phyloP scores from a whole-genome alignment of 1,140 invertebrate species.

The Condylostylus longicornis region DNA sequence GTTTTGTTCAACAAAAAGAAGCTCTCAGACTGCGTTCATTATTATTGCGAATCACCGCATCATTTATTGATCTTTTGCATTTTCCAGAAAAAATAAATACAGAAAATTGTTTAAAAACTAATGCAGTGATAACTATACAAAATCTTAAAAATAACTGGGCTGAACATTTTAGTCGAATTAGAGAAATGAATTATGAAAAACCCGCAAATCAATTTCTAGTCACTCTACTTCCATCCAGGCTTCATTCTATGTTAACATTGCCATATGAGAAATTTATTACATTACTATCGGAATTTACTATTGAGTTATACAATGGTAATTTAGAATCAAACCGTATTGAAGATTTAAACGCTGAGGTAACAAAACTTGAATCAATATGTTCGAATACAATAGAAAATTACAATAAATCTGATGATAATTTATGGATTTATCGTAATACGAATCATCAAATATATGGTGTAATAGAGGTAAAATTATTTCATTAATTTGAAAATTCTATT shows the following conservation, averaged over 20 bases:
- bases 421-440: slow-evolving; percentile 20
- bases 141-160: slow-evolving; percentile 21
- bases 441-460: slow-evolving; percentile 22
- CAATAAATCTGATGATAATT: slow-evolving; percentile 17
- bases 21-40: slow-evolving; percentile 22
- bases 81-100: slow-evolving; percentile 7
- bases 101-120: slow-evolving; percentile 1
- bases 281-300: slow-evolving; percentile 20
- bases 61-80: slow-evolving; percentile 26
- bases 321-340: slow-evolving; percentile 16
- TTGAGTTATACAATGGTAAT: slow-evolving; percentile 17
- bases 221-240: slow-evolving; percentile 28
- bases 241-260: slow-evolving; percentile 21
- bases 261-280: slow-evolving; percentile 29
- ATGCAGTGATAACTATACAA: slow-evolving; percentile 12
- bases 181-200: slow-evolving; percentile 22
- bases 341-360: slow-evolving; percentile 18
- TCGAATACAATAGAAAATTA: slow-evolving; percentile 18
- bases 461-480: slow-evolving; percentile 17
- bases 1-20: slow-evolving; percentile 28
- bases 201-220: slow-evolving; percentile 31
- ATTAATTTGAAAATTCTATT: background rate
- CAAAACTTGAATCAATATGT: slow-evolving; percentile 14
- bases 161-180: slow-evolving; percentile 22
- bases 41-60: slow-evolving; percentile 21